A percentile compares a stretch with the other conserved stretches of the same genome.
Evolutionary conservation across 2,113 vertebrate species (phyloP).

Genomic region (Pteropus alecto): DNA sequence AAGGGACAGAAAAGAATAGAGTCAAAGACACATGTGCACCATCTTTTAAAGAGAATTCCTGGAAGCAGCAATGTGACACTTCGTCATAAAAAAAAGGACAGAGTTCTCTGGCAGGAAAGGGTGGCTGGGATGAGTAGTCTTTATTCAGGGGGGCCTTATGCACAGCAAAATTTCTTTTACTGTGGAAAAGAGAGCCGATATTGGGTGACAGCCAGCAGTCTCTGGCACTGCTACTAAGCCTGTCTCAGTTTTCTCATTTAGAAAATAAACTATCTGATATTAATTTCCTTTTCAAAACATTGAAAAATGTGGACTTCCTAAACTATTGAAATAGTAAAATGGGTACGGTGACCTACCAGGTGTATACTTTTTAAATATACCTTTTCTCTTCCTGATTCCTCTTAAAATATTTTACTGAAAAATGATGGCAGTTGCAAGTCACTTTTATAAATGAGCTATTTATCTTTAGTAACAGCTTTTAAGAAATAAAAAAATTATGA

Average conservation of each 20-base stretch:
- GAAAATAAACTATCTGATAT: slow-evolving; percentile 45
- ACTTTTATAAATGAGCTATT: background rate
- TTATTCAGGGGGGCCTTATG: background rate
- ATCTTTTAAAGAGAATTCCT: background rate
- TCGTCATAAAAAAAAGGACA: accelerated
- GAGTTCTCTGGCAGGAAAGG: background rate
- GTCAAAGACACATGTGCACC: background rate
- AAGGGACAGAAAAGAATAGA: background rate
- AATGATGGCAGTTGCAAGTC: background rate
- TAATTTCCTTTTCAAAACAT: slow-evolving; percentile 64
- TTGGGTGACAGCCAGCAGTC: background rate
- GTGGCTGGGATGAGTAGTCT: background rate
- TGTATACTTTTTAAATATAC: background rate
- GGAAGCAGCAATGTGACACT: background rate
- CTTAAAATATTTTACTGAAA: slow-evolving; percentile 36
- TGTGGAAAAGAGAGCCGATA: background rate
- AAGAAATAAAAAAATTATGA: background rate
- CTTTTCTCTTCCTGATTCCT: slow-evolving; percentile 45
- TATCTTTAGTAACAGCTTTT: background rate
- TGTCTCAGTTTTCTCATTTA: slow-evolving; percentile 46
- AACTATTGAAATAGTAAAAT: slow-evolving; percentile 22
- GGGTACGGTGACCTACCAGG: background rate
- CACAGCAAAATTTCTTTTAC: background rate
- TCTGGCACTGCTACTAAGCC: background rate
- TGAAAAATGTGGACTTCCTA: slow-evolving; percentile 41